These are phyloP conservation scores for Trichopoda pennipes DNA, from an alignment of 2,888 invertebrate species.

Conservation along the genomic window DNA sequence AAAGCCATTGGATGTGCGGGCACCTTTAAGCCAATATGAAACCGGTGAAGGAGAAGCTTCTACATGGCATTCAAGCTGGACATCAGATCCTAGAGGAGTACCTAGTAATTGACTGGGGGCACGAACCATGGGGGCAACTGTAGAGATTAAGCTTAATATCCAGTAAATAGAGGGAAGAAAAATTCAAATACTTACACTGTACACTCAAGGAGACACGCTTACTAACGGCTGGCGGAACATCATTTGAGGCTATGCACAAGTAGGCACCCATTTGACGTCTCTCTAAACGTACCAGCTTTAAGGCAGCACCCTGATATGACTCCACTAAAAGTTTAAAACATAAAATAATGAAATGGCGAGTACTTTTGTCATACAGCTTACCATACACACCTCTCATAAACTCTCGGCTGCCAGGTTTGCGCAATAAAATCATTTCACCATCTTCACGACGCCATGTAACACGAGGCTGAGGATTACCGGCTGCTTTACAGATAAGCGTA, in stretches of 20 bases:
- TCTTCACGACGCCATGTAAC: constrained; percentile 92
- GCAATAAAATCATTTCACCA: constrained; percentile 84
- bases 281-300: constrained; percentile 90
- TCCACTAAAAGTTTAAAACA: constrained; percentile 82
- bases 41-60: constrained; percentile 89
- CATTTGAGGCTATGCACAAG: constrained; percentile 95
- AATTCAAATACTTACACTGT: constrained; percentile 88
- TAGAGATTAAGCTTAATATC: background rate
- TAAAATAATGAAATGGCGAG: background rate
- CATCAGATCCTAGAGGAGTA: constrained; percentile 91
- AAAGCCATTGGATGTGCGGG: constrained; percentile 79
- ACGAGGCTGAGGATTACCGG: constrained; percentile 88
- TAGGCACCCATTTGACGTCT: constrained; percentile 95
- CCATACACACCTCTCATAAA: constrained; percentile 78
- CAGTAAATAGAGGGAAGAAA: background rate
- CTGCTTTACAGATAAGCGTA: constrained; percentile 88
- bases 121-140: constrained; percentile 93
- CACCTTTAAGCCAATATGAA: constrained; percentile 81
- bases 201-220: constrained; percentile 93
- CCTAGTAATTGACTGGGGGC: constrained; percentile 94
- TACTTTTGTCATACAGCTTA: background rate
- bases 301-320: constrained; percentile 88
- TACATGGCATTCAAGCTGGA: constrained; percentile 92
- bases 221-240: constrained; percentile 94
- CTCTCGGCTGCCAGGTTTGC: constrained; percentile 82